Percentiles rank a stretch among this genome's conserved stretches.
Conservation (phyloP, 2,888 invertebrate species). For the Drosophila conformis region DNA sequence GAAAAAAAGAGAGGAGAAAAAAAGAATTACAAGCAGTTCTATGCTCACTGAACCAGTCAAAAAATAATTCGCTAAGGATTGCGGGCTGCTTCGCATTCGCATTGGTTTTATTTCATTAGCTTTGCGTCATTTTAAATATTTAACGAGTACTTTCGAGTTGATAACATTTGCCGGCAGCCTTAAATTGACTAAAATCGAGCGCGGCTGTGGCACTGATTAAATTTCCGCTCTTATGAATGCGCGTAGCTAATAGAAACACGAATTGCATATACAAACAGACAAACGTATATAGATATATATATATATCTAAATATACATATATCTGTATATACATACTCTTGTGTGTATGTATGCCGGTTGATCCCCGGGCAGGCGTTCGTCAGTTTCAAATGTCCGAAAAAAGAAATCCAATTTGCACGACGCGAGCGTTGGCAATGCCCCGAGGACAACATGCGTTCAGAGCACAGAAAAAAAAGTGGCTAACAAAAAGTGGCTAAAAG, state of each 20-base stretch:
- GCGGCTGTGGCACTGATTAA: constrained; percentile 65
- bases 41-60: constrained; percentile 25
- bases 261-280: constrained; percentile 3
- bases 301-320: neutral
- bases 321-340: too few relatives aligned
- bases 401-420: constrained; percentile 76
- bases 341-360: constrained; percentile 18
- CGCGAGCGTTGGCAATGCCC: constrained; percentile 68
- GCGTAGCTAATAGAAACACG: constrained; percentile 72
- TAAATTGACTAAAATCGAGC: constrained; percentile 65
- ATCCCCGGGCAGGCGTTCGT: constrained; percentile 50
- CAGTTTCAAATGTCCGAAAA: constrained; percentile 73
- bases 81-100: constrained; percentile 38
- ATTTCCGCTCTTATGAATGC: constrained; percentile 74
- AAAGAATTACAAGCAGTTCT: neutral
- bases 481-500: constrained; percentile 14
- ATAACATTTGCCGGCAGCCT: constrained; percentile 65
- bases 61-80: constrained; percentile 48
- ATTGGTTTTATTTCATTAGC: constrained; percentile 74
- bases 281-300: constrained; percentile 1
- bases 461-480: constrained; percentile 47
- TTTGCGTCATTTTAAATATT: constrained; percentile 78
- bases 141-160: constrained; percentile 64
- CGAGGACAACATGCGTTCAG: constrained; percentile 72
- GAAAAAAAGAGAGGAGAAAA: neutral